These are phyloP conservation scores for Neotoma lepida DNA, from an alignment of 2,113 vertebrate species.

Conservation along the genomic window DNA sequence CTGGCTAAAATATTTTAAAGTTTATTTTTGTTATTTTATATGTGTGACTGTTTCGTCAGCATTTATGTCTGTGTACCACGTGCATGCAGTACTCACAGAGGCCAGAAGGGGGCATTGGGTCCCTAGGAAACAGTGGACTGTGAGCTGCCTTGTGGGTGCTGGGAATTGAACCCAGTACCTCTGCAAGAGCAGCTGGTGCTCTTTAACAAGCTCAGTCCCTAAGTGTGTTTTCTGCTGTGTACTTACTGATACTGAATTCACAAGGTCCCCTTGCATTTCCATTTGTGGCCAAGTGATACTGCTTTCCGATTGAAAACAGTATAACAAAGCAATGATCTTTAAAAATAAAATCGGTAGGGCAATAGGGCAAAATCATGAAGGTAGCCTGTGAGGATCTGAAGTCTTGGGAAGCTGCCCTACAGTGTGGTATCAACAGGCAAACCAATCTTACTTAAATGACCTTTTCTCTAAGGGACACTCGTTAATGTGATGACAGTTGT, in stretches of 20 bases:
- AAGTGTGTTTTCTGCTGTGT: too few relatives aligned
- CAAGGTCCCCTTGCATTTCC: background rate
- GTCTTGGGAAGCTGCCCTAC: background rate
- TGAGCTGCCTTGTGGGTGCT: background rate
- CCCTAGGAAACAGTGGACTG: background rate
- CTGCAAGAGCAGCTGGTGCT: background rate
- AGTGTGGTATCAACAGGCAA: background rate
- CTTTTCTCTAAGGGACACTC: background rate
- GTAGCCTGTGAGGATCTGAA: background rate
- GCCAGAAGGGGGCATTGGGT: background rate
- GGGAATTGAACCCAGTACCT: background rate
- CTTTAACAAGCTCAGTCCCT: background rate
- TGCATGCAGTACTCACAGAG: background rate
- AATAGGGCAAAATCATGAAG: background rate
- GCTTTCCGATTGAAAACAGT: constrained; percentile 1
- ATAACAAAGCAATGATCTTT: background rate
- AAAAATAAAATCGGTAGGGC: background rate
- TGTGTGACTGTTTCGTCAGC: background rate
- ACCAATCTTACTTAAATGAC: background rate
- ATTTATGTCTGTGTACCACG: background rate
- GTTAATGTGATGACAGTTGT: background rate
- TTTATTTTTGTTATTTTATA: background rate
- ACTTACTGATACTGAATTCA: background rate
- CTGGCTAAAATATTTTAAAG: background rate
- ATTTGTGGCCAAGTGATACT: background rate